These are phyloP conservation scores for Eilema caniola DNA, from an alignment of 2,888 invertebrate species.

Conservation along the genomic window DNA sequence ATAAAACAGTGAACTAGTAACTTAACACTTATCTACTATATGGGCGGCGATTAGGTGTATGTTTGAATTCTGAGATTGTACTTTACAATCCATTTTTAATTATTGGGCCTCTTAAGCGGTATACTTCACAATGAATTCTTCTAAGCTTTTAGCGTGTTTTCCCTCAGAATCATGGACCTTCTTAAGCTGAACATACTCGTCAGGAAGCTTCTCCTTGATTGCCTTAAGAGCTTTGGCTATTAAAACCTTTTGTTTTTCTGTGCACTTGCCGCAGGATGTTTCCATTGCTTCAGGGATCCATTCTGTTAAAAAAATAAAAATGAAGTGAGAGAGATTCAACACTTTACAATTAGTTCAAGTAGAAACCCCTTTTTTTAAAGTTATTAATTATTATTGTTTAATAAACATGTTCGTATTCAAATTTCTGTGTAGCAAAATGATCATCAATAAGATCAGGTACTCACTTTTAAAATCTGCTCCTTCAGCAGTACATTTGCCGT, in stretches of 20 bases:
- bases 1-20: background rate
- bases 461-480: slow-evolving; percentile 15
- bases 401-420: no score
- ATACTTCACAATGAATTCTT: background rate
- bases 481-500: slow-evolving; percentile 20
- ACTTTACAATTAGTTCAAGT: no score
- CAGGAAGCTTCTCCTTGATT: slow-evolving; percentile 74
- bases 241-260: slow-evolving; percentile 85
- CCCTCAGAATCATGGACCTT: slow-evolving; percentile 17
- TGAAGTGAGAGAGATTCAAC: no score
- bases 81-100: background rate
- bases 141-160: background rate
- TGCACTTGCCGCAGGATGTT: slow-evolving; percentile 87
- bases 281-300: slow-evolving; percentile 61
- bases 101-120: background rate
- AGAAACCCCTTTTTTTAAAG: no score
- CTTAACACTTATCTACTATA: background rate
- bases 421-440: no score
- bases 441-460: background rate
- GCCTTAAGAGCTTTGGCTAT: slow-evolving; percentile 86
- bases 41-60: background rate
- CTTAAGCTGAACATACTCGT: slow-evolving; percentile 3
- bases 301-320: slow-evolving; percentile 47
- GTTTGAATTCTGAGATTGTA: background rate
- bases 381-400: no score